These are phyloP conservation scores for Syngnathus floridae DNA, from an alignment of 2,113 vertebrate species.

Conservation along the genomic window DNA sequence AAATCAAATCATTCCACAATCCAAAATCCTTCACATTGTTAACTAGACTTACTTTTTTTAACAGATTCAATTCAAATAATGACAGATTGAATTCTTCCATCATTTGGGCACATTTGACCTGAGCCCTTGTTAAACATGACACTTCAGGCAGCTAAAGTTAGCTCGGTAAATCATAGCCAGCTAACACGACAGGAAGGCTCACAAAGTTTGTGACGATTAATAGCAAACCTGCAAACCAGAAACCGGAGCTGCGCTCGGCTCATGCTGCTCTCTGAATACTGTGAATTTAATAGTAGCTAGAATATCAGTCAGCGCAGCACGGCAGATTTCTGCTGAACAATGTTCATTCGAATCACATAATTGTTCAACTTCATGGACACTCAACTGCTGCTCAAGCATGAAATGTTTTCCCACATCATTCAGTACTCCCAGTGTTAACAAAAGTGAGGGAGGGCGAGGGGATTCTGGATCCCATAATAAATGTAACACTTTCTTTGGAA, in stretches of 20 bases:
- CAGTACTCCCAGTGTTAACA: background rate
- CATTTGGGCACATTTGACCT: background rate
- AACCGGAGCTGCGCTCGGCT: background rate
- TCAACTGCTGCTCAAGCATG: background rate
- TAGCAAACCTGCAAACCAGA: background rate
- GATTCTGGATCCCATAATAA: background rate
- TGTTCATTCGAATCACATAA: background rate
- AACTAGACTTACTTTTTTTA: background rate
- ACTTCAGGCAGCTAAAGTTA: background rate
- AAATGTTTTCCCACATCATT: background rate
- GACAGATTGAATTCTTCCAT: background rate
- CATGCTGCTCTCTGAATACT: slow-evolving; percentile 1
- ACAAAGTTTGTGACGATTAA: background rate
- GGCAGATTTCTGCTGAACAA: background rate
- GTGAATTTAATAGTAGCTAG: background rate
- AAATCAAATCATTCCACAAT: background rate
- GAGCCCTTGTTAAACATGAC: background rate
- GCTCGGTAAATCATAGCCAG: background rate
- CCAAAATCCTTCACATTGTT: slow-evolving; percentile 1
- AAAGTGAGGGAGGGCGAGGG: background rate
- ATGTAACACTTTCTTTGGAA: background rate
- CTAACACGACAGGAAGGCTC: background rate
- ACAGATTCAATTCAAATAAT: background rate
- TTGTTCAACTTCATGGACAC: background rate
- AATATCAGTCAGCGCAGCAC: background rate